Conservation (phyloP, 1,140 invertebrate genomes). For the Luehdorfia chinensis region DNA sequence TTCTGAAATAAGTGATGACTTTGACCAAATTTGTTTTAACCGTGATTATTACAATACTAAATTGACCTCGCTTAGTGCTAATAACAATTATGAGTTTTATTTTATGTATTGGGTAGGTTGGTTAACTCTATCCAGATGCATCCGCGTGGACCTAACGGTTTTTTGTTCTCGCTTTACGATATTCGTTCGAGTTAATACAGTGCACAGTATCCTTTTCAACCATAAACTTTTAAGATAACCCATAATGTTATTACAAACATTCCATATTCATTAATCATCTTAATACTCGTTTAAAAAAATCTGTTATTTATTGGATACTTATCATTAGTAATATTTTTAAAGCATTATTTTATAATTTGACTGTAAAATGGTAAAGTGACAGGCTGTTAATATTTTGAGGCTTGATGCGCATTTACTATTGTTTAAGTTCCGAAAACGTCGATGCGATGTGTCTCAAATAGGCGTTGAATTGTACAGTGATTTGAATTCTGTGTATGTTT, state of each 20-base stretch:
- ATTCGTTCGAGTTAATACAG: conserved; percentile 32
- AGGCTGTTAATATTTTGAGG: conserved; percentile 47
- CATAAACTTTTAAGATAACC: background rate
- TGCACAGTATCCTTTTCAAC: conserved; percentile 11
- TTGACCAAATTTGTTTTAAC: conserved; percentile 15
- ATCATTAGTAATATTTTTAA: no score
- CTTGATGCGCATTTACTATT: conserved; percentile 70
- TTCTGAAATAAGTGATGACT: conserved; percentile 23
- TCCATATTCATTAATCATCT: background rate
- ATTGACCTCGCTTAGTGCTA: conserved; percentile 17
- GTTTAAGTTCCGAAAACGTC: conserved; percentile 36
- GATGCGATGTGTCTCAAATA: conserved; percentile 21
- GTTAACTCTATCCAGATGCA: conserved; percentile 29
- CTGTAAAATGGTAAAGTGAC: conserved; percentile 26
- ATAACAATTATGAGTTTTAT: conserved; percentile 12
- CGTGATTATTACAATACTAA: conserved; percentile 1
- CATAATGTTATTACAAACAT: background rate
- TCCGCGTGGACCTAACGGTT: conserved; percentile 53
- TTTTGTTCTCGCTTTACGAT: conserved; percentile 51
- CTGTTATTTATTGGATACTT: background rate
- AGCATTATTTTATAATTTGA: conserved; percentile 18
- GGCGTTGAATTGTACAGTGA: conserved; percentile 14
- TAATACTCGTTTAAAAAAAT: background rate
- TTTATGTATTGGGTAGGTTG: conserved; percentile 27
- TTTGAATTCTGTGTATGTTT: conserved; percentile 20